Evolutionary conservation across 1,140 invertebrate genomes (phyloP).

Genomic region (Drosophila sproati): DNA sequence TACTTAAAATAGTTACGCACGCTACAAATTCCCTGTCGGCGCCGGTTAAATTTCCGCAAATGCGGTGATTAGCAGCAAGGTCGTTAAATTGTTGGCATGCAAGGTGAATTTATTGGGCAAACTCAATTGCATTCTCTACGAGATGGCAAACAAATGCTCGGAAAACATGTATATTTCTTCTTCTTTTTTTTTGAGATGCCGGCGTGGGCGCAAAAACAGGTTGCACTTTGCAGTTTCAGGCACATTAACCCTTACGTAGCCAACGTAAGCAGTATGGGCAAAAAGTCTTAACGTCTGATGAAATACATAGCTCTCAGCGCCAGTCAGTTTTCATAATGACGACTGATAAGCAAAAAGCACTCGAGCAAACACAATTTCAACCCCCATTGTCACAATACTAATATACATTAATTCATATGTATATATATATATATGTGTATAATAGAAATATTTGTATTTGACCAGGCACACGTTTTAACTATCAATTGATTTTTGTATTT

Average conservation of each 20-base stretch:
- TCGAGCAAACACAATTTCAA: constrained; percentile 1
- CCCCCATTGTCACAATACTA: constrained; percentile 3
- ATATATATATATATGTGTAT: background rate
- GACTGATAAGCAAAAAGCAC: constrained; percentile 34
- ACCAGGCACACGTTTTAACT: constrained; percentile 15
- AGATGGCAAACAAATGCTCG: background rate
- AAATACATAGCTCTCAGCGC: constrained; percentile 8
- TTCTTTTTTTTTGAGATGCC: background rate
- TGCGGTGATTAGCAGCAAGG: constrained; percentile 11
- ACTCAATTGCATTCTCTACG: constrained; percentile 3
- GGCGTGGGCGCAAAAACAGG: constrained; percentile 1
- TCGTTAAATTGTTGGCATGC: constrained; percentile 38
- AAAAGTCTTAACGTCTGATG: constrained; percentile 6
- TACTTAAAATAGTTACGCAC: background rate
- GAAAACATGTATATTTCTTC: background rate
- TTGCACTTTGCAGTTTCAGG: background rate
- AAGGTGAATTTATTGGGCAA: constrained; percentile 21
- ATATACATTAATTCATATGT: background rate
- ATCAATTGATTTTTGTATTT: constrained; percentile 27
- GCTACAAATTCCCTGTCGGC: constrained; percentile 7
- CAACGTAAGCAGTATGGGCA: background rate
- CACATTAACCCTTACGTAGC: background rate
- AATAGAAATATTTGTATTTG: background rate
- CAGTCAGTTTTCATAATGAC: constrained; percentile 12
- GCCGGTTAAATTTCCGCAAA: no score